Percentiles rank a stretch among this genome's conserved stretches.
Evolutionary conservation across 2,113 vertebrate species (phyloP).

Genomic region (Uria lomvia): DNA sequence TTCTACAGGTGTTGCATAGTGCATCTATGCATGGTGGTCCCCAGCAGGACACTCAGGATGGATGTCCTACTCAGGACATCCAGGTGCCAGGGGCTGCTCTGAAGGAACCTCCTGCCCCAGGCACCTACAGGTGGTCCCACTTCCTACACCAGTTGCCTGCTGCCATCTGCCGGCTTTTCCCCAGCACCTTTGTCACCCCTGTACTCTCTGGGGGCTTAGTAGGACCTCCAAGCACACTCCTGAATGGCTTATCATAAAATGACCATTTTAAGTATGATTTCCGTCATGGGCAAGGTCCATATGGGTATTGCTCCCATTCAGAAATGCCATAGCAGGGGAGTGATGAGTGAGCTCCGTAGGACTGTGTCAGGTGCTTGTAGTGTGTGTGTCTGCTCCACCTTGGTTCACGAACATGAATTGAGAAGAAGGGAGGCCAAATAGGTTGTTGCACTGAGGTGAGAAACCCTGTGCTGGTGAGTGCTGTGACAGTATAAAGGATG

Average conservation of each 20-base stretch:
- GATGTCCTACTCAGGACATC: neutral
- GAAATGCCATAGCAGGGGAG: neutral
- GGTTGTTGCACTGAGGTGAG: neutral
- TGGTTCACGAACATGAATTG: neutral
- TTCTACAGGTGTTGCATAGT: neutral
- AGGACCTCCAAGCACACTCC: neutral
- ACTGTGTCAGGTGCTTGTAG: neutral
- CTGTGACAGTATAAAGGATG: neutral
- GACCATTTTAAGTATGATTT: neutral
- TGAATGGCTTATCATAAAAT: neutral
- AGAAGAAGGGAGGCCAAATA: neutral
- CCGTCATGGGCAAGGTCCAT: neutral
- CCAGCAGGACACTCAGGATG: neutral
- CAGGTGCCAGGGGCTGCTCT: neutral
- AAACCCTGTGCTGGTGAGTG: neutral
- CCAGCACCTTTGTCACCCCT: neutral
- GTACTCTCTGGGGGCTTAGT: neutral
- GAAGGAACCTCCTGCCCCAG: neutral
- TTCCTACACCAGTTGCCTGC: neutral
- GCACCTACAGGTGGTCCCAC: neutral
- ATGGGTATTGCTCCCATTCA: neutral
- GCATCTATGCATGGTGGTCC: neutral
- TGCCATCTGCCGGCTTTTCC: neutral
- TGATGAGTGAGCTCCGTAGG: rapidly evolving
- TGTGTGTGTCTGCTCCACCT: neutral